phyloP scores from a whole-genome alignment of 2,113 vertebrate species.

The Chroicocephalus ridibundus region DNA sequence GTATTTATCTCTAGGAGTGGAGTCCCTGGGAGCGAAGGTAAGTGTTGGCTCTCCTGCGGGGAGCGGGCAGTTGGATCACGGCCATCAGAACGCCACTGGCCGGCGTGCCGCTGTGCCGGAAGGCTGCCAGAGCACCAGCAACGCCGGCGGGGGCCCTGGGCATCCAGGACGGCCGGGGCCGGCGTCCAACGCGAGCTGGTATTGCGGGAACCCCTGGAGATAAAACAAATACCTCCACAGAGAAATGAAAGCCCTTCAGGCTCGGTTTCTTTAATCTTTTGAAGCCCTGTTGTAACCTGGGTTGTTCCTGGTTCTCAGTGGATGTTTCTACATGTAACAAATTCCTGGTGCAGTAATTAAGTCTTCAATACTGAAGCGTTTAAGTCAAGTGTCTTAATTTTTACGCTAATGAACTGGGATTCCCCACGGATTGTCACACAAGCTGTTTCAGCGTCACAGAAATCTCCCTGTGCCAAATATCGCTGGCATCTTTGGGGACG shows the following conservation, averaged over 20 bases:
- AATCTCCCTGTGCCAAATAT: neutral
- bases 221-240: neutral
- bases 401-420: neutral
- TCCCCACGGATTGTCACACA: neutral
- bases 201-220: neutral
- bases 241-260: neutral
- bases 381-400: conserved; percentile 1
- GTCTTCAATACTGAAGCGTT: neutral
- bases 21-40: neutral
- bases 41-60: neutral
- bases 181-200: accelerated
- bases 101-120: neutral
- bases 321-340: neutral
- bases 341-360: neutral
- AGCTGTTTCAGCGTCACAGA: neutral
- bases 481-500: neutral
- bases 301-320: neutral
- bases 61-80: neutral
- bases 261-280: neutral
- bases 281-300: neutral
- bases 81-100: neutral
- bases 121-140: neutral
- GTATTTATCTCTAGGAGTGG: neutral
- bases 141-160: neutral
- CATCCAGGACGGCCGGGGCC: neutral